Conservation (phyloP, 2,797 vertebrate genomes). For the Anisognathus igniventris region DNA sequence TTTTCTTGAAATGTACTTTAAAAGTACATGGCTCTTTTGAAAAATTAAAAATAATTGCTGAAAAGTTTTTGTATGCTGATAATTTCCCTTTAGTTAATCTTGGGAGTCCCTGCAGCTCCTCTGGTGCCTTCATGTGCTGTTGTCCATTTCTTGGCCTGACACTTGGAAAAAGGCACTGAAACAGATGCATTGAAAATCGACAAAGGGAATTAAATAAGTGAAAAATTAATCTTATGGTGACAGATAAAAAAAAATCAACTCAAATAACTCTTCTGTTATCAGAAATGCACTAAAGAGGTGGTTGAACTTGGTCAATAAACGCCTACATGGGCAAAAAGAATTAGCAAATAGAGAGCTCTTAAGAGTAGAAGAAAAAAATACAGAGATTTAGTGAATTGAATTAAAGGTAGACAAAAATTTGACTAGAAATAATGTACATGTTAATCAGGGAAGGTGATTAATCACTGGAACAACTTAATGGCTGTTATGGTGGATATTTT, state of each 20-base stretch:
- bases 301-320: neutral
- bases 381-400: conserved; percentile 3
- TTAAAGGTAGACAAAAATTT: conserved; percentile 51
- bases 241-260: neutral
- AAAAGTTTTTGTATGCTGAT: conserved; percentile 43
- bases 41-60: conserved; percentile 40
- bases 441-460: conserved; percentile 43
- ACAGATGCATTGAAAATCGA: neutral
- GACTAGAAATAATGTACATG: neutral
- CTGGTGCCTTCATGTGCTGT: neutral
- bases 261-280: neutral
- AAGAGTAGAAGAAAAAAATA: neutral
- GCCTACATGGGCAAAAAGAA: neutral
- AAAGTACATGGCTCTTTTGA: conserved; percentile 23
- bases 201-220: neutral
- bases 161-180: neutral
- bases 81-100: conserved; percentile 39
- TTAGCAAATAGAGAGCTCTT: neutral
- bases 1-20: conserved; percentile 46
- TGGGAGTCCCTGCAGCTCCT: neutral
- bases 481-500: neutral
- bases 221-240: neutral
- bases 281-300: neutral
- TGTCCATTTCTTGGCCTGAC: neutral
- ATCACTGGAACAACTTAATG: conserved; percentile 26